These are phyloP conservation scores for Andrena dorsata DNA, from an alignment of 2,888 invertebrate genomes.

Conservation along the genomic window DNA sequence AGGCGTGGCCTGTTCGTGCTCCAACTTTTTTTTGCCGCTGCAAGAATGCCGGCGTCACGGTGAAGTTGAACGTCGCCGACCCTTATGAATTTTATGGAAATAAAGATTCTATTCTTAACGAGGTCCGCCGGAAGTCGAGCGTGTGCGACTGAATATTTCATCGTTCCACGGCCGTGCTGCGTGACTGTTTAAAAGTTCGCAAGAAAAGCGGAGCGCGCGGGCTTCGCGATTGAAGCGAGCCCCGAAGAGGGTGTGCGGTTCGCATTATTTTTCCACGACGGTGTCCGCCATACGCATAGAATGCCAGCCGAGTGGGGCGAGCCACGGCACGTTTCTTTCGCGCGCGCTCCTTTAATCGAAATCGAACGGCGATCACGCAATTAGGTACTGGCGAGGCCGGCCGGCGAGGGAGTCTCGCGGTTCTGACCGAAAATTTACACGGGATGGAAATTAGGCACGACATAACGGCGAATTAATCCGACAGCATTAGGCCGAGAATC, in stretches of 20 bases:
- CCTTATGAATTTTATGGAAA: constrained; percentile 62
- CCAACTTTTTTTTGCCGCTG: constrained; percentile 38
- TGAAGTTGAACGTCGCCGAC: constrained; percentile 50
- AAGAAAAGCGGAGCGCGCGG: constrained; percentile 30
- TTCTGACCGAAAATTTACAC: constrained; percentile 36
- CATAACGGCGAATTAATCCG: constrained; percentile 57
- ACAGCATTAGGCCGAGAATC: constrained; percentile 48
- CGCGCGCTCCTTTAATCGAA: not conserved
- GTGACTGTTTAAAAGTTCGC: constrained; percentile 53
- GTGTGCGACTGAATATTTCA: constrained; percentile 60
- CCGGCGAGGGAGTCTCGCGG: not conserved
- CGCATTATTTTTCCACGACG: not conserved
- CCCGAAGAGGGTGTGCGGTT: not conserved
- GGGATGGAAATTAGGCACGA: constrained; percentile 35
- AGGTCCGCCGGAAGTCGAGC: constrained; percentile 59
- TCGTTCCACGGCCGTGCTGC: constrained; percentile 43
- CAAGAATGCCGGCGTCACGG: constrained; percentile 9
- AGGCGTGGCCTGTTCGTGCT: constrained; percentile 12
- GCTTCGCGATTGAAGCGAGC: constrained; percentile 8
- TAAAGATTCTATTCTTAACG: constrained; percentile 63
- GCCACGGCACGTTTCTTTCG: not conserved
- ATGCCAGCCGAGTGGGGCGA: too few relatives aligned
- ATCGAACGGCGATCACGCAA: constrained; percentile 20
- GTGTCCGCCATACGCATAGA: too few relatives aligned
- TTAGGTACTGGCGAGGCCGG: not conserved